Conservation (phyloP, 2,797 vertebrate species). For the Chloroceryle inda region DNA sequence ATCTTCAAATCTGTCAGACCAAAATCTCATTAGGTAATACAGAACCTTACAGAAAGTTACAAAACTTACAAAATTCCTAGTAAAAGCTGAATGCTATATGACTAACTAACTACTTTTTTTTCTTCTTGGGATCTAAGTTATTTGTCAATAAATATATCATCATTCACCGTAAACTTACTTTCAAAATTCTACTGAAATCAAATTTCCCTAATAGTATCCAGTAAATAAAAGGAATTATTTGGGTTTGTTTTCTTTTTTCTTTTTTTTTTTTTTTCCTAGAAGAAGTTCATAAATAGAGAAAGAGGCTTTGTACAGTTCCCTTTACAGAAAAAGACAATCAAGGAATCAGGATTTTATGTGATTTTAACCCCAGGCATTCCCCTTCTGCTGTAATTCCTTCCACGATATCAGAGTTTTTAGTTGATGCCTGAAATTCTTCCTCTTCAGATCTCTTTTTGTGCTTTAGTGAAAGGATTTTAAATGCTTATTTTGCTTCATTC, state of each 20-base stretch:
- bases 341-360: neutral
- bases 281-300: neutral
- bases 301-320: neutral
- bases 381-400: neutral
- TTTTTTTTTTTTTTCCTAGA: neutral
- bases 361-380: neutral
- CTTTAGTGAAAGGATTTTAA: neutral
- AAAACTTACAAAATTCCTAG: neutral
- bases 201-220: fast-evolving
- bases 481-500: neutral
- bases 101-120: neutral
- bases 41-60: neutral
- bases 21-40: neutral
- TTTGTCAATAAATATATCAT: neutral
- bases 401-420: neutral
- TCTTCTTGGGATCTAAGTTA: neutral
- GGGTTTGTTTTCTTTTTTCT: fast-evolving
- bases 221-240: neutral
- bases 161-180: neutral
- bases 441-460: neutral
- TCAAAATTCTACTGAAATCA: neutral
- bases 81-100: neutral
- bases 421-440: neutral
- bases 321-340: neutral
- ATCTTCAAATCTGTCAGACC: neutral